Percentiles rank a stretch among this genome's conserved stretches.
These are phyloP conservation scores for Petrocephalus microphthalmus DNA, from an alignment of 2,113 vertebrate species.

Conservation along the genomic window DNA sequence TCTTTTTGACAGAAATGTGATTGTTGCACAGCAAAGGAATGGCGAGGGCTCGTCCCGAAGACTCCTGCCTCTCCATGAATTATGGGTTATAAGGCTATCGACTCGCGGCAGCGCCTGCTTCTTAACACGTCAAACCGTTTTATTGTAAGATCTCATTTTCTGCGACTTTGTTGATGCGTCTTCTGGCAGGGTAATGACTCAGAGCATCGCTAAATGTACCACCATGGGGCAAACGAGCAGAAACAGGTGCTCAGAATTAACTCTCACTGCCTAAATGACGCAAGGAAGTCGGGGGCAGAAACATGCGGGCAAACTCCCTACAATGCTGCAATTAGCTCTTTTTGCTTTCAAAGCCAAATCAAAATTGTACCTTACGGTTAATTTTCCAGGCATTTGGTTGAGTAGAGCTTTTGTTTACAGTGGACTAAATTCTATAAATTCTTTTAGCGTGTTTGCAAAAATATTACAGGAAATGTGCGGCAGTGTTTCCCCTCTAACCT, in stretches of 20 bases:
- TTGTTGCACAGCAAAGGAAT: conserved; percentile 1
- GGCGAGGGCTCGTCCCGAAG: not conserved
- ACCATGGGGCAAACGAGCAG: not conserved
- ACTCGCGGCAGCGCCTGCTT: not conserved
- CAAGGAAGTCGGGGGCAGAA: not conserved
- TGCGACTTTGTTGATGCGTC: not conserved
- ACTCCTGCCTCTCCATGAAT: not conserved
- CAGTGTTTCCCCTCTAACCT: not conserved
- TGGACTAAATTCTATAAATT: not conserved
- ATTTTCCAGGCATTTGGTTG: not conserved
- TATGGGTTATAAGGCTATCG: not conserved
- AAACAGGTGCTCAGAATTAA: not conserved
- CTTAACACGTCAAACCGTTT: not conserved
- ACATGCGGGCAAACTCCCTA: not conserved
- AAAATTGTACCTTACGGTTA: not conserved
- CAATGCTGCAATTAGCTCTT: not conserved
- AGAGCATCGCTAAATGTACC: not conserved
- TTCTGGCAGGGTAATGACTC: not conserved
- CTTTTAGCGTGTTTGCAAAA: not conserved
- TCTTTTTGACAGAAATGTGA: conserved; percentile 4
- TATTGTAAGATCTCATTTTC: not conserved
- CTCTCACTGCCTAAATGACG: not conserved
- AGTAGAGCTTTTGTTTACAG: not conserved
- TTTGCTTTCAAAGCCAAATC: not conserved
- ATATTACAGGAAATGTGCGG: not conserved